A percentile compares a stretch with the other conserved stretches of the same genome.
Conservation (phyloP, 2,113 vertebrate genomes). For the Eurystomus gularis region DNA sequence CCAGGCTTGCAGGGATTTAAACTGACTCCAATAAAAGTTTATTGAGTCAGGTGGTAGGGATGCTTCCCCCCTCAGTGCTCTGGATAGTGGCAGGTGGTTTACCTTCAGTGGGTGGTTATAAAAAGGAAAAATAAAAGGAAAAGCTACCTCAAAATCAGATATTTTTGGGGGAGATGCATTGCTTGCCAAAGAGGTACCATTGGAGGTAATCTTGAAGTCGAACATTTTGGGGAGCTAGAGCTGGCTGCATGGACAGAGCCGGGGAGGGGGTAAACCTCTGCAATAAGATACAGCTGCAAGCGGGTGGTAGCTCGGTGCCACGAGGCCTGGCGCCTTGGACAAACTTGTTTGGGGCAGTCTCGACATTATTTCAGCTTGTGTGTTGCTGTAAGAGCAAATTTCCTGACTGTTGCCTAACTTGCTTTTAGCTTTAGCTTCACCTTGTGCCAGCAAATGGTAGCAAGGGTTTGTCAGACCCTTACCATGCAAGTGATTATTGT, state of each 20-base stretch:
- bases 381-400: neutral
- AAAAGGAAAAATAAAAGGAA: neutral
- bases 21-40: neutral
- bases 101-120: neutral
- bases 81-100: neutral
- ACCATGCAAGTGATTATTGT: accelerated
- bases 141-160: neutral
- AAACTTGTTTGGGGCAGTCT: neutral
- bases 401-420: neutral
- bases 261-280: neutral
- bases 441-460: neutral
- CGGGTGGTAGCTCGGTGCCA: neutral
- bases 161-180: neutral
- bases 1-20: neutral
- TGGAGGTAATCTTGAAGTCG: neutral
- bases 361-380: neutral
- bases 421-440: neutral
- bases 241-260: neutral
- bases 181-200: neutral
- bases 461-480: neutral
- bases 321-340: neutral
- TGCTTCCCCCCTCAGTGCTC: neutral
- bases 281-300: neutral
- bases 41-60: neutral
- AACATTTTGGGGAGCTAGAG: neutral